Evolutionary conservation across 1,140 invertebrate species (phyloP).

Genomic region (Drosophila trapezifrons): DNA sequence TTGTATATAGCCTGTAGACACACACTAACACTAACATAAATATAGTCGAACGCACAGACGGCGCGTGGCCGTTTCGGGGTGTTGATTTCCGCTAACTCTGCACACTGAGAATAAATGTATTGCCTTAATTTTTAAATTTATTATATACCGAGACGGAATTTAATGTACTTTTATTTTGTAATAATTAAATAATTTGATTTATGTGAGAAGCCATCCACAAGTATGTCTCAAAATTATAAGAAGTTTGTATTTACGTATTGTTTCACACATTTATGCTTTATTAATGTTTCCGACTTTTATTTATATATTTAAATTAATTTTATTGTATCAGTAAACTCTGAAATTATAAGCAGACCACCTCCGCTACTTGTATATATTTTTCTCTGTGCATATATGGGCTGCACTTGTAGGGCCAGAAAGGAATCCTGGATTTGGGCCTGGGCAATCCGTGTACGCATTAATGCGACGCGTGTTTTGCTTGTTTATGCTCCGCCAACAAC

Average conservation of each 20-base stretch:
- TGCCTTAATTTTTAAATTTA: background rate
- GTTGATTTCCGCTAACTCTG: constrained; percentile 63
- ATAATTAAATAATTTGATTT: background rate
- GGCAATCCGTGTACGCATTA: constrained; percentile 73
- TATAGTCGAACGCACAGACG: constrained; percentile 20
- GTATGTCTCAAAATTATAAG: too few species aligned
- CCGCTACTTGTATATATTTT: background rate
- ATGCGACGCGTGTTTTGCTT: constrained; percentile 71
- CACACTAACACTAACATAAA: constrained; percentile 27
- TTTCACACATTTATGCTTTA: too few species aligned
- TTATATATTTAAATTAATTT: background rate
- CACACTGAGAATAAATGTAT: constrained; percentile 32
- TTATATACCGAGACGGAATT: background rate
- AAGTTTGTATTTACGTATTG: too few species aligned
- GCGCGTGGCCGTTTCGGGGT: constrained; percentile 42
- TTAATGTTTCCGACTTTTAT: too few species aligned
- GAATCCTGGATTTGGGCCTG: constrained; percentile 25
- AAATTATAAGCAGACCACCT: too few species aligned
- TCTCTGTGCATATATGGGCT: constrained; percentile 2
- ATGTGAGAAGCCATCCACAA: too few species aligned
- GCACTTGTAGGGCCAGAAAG: constrained; percentile 30
- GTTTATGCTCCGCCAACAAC: constrained; percentile 54
- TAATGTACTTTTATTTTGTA: background rate
- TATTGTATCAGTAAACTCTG: background rate
- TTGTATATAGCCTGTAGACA: constrained; percentile 67